Conservation (phyloP, 1,140 invertebrate species). For the Acromyrmex echinatior region DNA sequence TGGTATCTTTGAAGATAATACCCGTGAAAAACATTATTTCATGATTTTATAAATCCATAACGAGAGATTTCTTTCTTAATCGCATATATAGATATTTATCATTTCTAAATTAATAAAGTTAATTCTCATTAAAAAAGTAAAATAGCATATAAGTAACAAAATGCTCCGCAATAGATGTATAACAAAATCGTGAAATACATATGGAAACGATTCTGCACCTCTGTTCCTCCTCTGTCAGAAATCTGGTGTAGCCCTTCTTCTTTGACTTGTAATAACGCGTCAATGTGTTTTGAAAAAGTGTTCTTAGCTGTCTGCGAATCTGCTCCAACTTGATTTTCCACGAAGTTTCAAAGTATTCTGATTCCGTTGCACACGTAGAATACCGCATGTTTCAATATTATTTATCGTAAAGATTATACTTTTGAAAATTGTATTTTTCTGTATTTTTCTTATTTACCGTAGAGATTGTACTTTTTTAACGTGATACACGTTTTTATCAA, state of each 20-base stretch:
- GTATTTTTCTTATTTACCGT: not conserved
- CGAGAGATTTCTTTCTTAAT: not conserved
- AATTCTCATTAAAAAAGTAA: not conserved
- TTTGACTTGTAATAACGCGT: constrained; percentile 75
- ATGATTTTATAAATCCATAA: not conserved
- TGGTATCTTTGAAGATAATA: too few species aligned
- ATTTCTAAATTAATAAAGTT: not conserved
- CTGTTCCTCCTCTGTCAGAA: constrained; percentile 87
- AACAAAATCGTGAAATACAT: not conserved
- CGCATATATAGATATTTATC: not conserved
- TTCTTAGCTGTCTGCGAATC: constrained; percentile 77
- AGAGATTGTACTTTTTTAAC: not conserved
- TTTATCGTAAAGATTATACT: not conserved
- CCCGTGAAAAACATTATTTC: too few species aligned
- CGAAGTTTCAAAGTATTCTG: constrained; percentile 82
- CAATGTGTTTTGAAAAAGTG: constrained; percentile 70
- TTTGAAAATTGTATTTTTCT: not conserved
- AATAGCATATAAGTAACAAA: not conserved
- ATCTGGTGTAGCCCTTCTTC: constrained; percentile 86
- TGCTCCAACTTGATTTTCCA: constrained; percentile 81
- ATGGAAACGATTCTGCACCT: constrained; percentile 77
- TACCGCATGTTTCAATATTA: constrained; percentile 1
- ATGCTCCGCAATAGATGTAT: not conserved
- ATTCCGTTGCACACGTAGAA: constrained; percentile 74
- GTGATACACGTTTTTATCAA: not conserved